Evolutionary conservation across 2,797 vertebrate genomes (phyloP), one percentile per base, ranked within the genome.

Genomic region (Melanotaenia parkinsoni): DNA sequence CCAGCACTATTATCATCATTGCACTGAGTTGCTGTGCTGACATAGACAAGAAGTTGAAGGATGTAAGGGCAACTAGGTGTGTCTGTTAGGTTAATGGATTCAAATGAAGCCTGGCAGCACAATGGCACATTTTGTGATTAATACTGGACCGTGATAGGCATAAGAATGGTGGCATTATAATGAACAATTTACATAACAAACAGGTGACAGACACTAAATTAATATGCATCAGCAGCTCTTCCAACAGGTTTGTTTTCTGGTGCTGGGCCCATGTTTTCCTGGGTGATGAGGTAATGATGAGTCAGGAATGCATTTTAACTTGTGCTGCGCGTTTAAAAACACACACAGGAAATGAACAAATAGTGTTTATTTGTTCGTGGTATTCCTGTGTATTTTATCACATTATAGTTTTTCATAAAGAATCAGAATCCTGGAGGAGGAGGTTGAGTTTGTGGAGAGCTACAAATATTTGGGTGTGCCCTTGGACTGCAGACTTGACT

Each of bases 141-240:
- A 88, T 84, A 81, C 81, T 85, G 69, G 33, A 65, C 79, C 82
- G 82, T 86, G 86, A 88, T 82, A 72, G 87, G 81, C 74, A 87
- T 83, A 65, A 84, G 72, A 88, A 86, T 78, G 58, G 81, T 66
- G 10, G 72, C 81, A 83, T 90, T 89, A 87, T 79, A 84, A 87
- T 74, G 73, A 82, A 20, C 66, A 74, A 89, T 91, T 92, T 90
- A 83, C 88, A 91, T 91, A 81, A 90, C 86, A 91, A 91, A 90
- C 81, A 76, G 72, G 86, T 87, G 84, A 91, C 76, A 85, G 83
- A 78, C 78, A 59, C 72, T 62, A 64, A 76, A 89, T 92, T 88
- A 85, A 89, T 86, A 91, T 91, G 85, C 84, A 79, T 78, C 71
- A 78, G 86, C 76, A 75, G 74, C 82, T 86, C 83, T 30, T 78